Percentiles rank a stretch among this genome's conserved stretches.
Evolutionary conservation across 2,888 invertebrate species (phyloP).

Genomic region (Pinctada fucata): DNA sequence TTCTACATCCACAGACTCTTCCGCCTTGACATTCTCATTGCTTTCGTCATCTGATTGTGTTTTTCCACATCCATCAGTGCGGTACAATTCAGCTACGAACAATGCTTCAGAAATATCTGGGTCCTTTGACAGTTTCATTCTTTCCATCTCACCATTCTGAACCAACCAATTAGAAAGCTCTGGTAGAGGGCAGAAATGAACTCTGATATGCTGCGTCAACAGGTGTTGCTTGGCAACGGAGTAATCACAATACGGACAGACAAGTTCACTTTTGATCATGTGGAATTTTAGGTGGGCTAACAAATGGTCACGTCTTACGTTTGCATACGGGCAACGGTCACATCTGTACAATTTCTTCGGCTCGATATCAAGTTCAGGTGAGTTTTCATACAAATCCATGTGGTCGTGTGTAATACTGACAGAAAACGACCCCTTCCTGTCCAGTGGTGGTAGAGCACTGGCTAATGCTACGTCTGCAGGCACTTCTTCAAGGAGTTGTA

Average conservation of each 20-base stretch:
- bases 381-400: constrained; percentile 72
- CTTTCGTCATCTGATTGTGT: constrained; percentile 19
- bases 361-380: constrained; percentile 59
- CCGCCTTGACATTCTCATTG: constrained; percentile 2
- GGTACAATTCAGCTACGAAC: constrained; percentile 51
- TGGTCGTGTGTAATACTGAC: constrained; percentile 70
- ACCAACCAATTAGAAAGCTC: constrained; percentile 70
- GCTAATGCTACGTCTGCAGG: constrained; percentile 79
- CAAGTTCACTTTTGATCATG: constrained; percentile 82
- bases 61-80: constrained; percentile 40
- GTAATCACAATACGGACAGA: constrained; percentile 90
- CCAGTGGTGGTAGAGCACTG: constrained; percentile 64
- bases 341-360: constrained; percentile 84
- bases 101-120: constrained; percentile 62
- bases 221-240: constrained; percentile 86
- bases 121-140: constrained; percentile 62
- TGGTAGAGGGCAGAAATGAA: constrained; percentile 82
- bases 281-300: constrained; percentile 88
- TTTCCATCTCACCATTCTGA: constrained; percentile 65
- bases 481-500: constrained; percentile 76
- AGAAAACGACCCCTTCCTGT: constrained; percentile 58
- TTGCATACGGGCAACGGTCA: constrained; percentile 88
- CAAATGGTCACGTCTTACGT: constrained; percentile 85
- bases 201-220: constrained; percentile 87
- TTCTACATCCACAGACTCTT: constrained; percentile 7